Conservation (phyloP, 1,140 invertebrate species). For the Drosophila prosaltans region DNA sequence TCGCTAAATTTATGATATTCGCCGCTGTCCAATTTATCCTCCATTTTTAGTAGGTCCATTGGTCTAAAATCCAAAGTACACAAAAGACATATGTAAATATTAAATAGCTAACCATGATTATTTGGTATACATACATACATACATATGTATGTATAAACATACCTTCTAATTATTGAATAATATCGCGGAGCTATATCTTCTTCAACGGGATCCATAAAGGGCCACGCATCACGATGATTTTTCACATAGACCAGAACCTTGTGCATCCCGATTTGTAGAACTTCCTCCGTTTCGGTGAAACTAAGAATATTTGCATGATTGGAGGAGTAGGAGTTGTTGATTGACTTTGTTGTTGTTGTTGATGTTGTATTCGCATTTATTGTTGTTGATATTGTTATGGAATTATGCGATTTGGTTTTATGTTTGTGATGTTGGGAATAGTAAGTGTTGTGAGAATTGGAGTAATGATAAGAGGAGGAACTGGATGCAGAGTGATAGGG, state of each 20-base stretch:
- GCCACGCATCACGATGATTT: slow-evolving; percentile 95
- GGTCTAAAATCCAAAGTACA: slow-evolving; percentile 84
- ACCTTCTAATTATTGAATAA: slow-evolving; percentile 88
- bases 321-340: slow-evolving; percentile 75
- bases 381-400: slow-evolving; percentile 53
- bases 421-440: slow-evolving; percentile 54
- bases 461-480: slow-evolving; percentile 25
- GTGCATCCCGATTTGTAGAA: slow-evolving; percentile 93
- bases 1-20: slow-evolving; percentile 91
- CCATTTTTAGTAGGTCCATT: slow-evolving; percentile 95
- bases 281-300: slow-evolving; percentile 91
- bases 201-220: slow-evolving; percentile 94
- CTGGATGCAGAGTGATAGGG: slow-evolving; percentile 32
- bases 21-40: slow-evolving; percentile 91
- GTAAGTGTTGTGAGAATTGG: slow-evolving; percentile 39
- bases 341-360: slow-evolving; percentile 46
- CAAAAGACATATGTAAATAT: no score
- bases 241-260: slow-evolving; percentile 93
- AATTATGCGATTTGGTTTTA: slow-evolving; percentile 59
- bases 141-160: background rate
- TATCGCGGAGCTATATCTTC: slow-evolving; percentile 96
- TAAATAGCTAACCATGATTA: no score
- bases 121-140: no score
- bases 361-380: slow-evolving; percentile 33
- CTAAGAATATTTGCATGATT: slow-evolving; percentile 84